These are phyloP conservation scores for Dryobotodes eremita DNA, from an alignment of 2,888 invertebrate genomes.

Conservation along the genomic window DNA sequence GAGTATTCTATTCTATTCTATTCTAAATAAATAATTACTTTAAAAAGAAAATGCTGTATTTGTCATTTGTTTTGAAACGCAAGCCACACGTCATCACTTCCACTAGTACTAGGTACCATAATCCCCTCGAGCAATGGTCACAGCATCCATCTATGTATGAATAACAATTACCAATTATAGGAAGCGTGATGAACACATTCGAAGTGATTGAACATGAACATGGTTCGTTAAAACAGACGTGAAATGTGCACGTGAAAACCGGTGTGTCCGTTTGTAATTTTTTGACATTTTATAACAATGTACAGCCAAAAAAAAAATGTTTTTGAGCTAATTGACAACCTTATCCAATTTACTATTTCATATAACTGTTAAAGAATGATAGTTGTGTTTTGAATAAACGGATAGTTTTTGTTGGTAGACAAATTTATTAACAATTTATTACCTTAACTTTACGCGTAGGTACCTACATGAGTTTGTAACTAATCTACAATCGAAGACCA, in stretches of 20 bases:
- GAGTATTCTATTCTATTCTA: too few species aligned
- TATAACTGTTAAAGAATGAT: too few species aligned
- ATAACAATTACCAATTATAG: conserved; percentile 47
- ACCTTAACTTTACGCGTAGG: neutral
- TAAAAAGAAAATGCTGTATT: too few species aligned
- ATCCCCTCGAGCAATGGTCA: conserved; percentile 28
- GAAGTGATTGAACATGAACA: too few species aligned
- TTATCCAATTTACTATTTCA: too few species aligned
- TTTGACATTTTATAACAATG: neutral
- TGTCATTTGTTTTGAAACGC: neutral
- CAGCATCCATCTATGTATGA: conserved; percentile 27
- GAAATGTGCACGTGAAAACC: too few species aligned
- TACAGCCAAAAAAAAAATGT: too few species aligned
- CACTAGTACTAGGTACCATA: conserved; percentile 1
- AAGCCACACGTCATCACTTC: neutral
- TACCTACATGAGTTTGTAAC: neutral
- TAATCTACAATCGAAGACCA: neutral
- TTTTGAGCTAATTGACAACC: too few species aligned
- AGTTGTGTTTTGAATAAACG: too few species aligned
- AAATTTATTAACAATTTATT: neutral
- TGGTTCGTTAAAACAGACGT: conserved; percentile 1
- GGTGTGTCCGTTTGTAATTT: neutral
- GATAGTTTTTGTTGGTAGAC: too few species aligned
- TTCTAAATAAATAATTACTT: too few species aligned
- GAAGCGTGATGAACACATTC: conserved; percentile 12